Evolutionary conservation across 2,888 invertebrate genomes (phyloP), one percentile per base, ranked within the genome.

Genomic region (Drosophila neoperkinsi): DNA sequence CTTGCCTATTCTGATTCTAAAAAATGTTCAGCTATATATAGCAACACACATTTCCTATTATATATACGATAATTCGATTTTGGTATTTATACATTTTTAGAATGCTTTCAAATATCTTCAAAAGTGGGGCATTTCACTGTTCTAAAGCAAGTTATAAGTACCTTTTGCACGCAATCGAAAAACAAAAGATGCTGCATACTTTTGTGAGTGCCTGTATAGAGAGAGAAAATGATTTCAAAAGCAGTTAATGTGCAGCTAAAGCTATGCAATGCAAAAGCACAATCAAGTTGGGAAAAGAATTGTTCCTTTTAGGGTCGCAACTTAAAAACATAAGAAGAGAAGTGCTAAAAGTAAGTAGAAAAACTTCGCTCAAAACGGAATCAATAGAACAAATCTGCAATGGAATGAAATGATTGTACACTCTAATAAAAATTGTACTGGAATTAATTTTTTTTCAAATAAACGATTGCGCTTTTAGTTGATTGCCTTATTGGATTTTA

Each of bases 111-210:
- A 4, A 28, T 9, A 11, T 10, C 25, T 6, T n/a, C 0, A n/a
- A 9, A 30, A 41, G 31, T 31, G 41, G 31, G 16, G 5, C 21
- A 57, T 57, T 43, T 43, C 2, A 16, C 3, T 16, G 31, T 31
- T 43, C 21, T n/a, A 10, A 16, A 28, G 56, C 25, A 2, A 28
- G 28, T 13, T 38, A 1, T 9, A 36, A 38, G 38, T 38, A 16
- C 36, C 21, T 11, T 36, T 21, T 38, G 28, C 56, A 41, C 10
- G 28, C 77, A 62, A 69, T 58, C 74, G 34, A 49, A 77, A 62
- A 68, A 80, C 80, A 81, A 81, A 81, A 66, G 43, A 51, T 50
- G 68, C 61, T 67, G 77, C 80, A 79, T 61, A 53, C 64, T 56
- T 70, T 74, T 70, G 43, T 55, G 65, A 57, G 65, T 67, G 51